Conservation (phyloP, 1,140 invertebrate genomes). For the Drosophila rufa region DNA sequence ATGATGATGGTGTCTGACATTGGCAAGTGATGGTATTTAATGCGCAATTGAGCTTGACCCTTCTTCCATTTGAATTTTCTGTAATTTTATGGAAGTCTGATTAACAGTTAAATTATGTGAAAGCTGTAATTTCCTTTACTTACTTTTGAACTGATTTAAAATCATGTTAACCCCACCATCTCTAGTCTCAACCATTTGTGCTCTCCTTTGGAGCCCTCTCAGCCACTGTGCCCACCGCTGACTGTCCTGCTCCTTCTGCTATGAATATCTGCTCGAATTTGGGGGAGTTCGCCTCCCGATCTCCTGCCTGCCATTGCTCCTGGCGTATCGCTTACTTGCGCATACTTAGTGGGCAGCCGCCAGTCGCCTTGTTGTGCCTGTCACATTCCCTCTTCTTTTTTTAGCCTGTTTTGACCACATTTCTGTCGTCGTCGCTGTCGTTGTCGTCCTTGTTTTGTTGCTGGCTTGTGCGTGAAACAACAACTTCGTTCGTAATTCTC, state of each 20-base stretch:
- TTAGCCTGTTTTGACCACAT: constrained; percentile 40
- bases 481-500: constrained; percentile 60
- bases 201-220: too few species aligned
- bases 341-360: constrained; percentile 59
- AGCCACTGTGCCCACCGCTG: constrained; percentile 19
- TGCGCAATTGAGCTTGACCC: neutral
- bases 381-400: constrained; percentile 38
- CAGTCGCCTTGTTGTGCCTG: constrained; percentile 59
- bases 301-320: constrained; percentile 16
- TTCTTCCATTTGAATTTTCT: too few species aligned
- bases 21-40: neutral
- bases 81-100: neutral
- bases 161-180: too few species aligned
- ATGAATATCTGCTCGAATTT: constrained; percentile 4
- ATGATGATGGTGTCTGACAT: neutral
- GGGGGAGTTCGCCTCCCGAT: neutral
- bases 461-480: constrained; percentile 53
- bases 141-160: too few species aligned
- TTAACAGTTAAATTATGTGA: neutral
- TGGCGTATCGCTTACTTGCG: constrained; percentile 56
- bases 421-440: constrained; percentile 24
- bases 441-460: constrained; percentile 35
- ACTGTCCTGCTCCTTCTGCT: neutral
- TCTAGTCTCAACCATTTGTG: too few species aligned
- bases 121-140: too few species aligned